These are phyloP conservation scores for Ariolimax columbianus DNA, from an alignment of 2,888 invertebrate genomes.

Conservation along the genomic window DNA sequence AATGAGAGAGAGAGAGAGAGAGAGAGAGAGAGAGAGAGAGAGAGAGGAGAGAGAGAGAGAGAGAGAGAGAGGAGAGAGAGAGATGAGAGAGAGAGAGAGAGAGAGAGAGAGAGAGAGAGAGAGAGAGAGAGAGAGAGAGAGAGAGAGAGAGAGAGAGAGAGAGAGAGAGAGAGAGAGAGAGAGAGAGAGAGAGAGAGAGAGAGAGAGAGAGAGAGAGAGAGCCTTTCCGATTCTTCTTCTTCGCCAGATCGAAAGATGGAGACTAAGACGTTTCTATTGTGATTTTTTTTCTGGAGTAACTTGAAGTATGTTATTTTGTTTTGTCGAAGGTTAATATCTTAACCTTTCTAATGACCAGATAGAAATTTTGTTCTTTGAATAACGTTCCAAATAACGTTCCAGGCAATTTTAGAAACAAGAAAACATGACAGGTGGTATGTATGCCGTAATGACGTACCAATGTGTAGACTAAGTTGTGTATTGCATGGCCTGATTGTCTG, in stretches of 20 bases:
- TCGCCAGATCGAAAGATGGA: too few species aligned
- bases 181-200: conserved; percentile 37
- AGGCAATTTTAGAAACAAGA: too few species aligned
- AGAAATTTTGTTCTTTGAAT: too few species aligned
- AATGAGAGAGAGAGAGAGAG: conserved; percentile 25
- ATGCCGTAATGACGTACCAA: not conserved
- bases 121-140: not conserved
- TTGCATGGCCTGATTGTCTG: not conserved
- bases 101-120: not conserved
- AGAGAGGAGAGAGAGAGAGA: conserved; percentile 20
- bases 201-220: conserved; percentile 8
- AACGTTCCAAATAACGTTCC: too few species aligned
- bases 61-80: too few species aligned
- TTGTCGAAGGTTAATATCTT: too few species aligned
- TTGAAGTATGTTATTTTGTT: too few species aligned
- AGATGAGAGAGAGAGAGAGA: not conserved
- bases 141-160: conserved; percentile 17
- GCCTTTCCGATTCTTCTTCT: too few species aligned
- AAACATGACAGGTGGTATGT: not conserved
- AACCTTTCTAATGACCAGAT: too few species aligned
- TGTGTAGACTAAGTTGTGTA: not conserved
- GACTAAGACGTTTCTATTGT: too few species aligned
- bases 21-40: not conserved
- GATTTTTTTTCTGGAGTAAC: too few species aligned
- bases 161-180: not conserved